Evolutionary conservation across 2,888 invertebrate genomes (phyloP).

Genomic region (Drosophila mayaguana): DNA sequence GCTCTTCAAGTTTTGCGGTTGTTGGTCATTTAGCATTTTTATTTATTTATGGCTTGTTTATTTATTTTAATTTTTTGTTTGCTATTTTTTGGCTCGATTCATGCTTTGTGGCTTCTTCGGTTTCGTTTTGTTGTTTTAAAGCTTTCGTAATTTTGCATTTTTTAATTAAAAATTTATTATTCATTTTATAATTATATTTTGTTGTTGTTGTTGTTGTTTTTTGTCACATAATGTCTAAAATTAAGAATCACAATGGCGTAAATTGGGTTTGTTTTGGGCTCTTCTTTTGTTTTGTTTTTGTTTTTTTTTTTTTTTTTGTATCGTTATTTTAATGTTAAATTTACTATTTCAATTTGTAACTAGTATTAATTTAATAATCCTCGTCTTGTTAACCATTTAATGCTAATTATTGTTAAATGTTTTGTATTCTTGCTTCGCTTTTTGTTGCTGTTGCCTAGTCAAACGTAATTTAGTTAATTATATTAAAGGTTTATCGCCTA

Average conservation of each 20-base stretch:
- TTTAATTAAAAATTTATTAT: constrained; percentile 14
- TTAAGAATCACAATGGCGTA: constrained; percentile 85
- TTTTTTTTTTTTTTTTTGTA: not conserved
- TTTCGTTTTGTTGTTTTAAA: constrained; percentile 32
- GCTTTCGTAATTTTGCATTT: constrained; percentile 34
- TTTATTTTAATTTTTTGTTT: not conserved
- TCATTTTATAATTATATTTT: constrained; percentile 20
- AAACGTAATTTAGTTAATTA: constrained; percentile 37
- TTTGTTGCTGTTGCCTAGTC: constrained; percentile 38
- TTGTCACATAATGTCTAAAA: constrained; percentile 73
- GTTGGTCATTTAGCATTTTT: constrained; percentile 54
- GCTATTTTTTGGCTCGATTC: constrained; percentile 52
- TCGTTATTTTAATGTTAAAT: constrained; percentile 23
- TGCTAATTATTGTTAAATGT: constrained; percentile 74
- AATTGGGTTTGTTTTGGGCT: constrained; percentile 34
- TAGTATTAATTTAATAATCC: constrained; percentile 16
- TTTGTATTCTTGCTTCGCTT: constrained; percentile 46
- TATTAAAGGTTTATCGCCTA: constrained; percentile 22
- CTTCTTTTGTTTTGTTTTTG: not conserved
- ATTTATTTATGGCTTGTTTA: constrained; percentile 3
- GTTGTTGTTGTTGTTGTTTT: constrained; percentile 1
- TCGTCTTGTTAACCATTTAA: constrained; percentile 63
- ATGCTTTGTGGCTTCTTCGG: constrained; percentile 26
- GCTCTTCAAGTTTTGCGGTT: constrained; percentile 32
- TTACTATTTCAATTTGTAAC: constrained; percentile 31